Percentiles rank a stretch among this genome's conserved stretches.
These are phyloP conservation scores for Hyposoter dolosus DNA, from an alignment of 2,888 invertebrate species.

Conservation along the genomic window DNA sequence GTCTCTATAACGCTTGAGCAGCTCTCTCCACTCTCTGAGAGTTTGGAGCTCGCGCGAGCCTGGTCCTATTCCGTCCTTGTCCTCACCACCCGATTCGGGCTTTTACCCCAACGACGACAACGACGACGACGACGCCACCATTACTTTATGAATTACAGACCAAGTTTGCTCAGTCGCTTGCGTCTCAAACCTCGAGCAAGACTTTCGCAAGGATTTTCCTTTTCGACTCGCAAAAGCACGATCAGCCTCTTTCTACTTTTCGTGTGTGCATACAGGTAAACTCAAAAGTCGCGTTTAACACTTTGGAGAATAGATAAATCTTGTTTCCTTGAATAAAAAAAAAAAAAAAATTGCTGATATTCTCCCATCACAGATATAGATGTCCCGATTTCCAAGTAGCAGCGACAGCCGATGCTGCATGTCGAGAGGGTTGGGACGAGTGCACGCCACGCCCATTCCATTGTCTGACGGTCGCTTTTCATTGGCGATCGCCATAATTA, in stretches of 20 bases:
- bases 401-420: neutral
- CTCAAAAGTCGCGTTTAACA: neutral
- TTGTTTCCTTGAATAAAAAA: neutral
- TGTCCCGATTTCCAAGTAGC: neutral
- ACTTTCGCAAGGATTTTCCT: constrained; percentile 59
- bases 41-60: constrained; percentile 39
- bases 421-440: neutral
- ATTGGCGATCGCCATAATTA: neutral
- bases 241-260: constrained; percentile 83
- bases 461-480: neutral
- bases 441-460: neutral
- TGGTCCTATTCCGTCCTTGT: neutral
- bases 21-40: constrained; percentile 38
- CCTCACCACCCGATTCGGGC: neutral
- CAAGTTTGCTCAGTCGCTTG: constrained; percentile 72
- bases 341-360: neutral
- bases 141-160: constrained; percentile 75
- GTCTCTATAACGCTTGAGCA: constrained; percentile 42
- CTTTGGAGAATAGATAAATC: neutral
- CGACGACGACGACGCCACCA: constrained; percentile 65
- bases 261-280: constrained; percentile 80
- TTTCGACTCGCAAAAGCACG: constrained; percentile 55
- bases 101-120: constrained; percentile 21
- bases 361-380: neutral
- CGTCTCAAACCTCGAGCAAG: constrained; percentile 53